Base-by-base conservation (phyloP, 2,888 invertebrate genomes). In the Punctoribates punctum region DNA sequence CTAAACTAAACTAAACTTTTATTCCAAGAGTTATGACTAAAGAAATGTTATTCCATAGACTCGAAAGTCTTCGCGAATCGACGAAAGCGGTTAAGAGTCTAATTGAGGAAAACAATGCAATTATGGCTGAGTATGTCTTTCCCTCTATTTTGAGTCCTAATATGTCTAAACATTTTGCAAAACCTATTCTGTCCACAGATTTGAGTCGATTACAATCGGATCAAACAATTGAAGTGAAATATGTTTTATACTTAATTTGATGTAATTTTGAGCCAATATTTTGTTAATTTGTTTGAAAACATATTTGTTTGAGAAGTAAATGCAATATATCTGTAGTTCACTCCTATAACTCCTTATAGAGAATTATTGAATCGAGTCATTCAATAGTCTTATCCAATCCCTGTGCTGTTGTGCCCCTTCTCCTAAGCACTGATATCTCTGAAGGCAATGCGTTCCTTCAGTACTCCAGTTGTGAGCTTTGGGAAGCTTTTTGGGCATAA, bases 101-200 rank as follows among this genome's bases (percentile, higher is more conserved):
- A 17, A 51, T 77, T 23, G 48, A 73, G 23, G 77, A 77, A 57
- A 48, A 72, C 34, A 60, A 72, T 2, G 34, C 8, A 5, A n/a
- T 77, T 8, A 72, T 72, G 34, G 34, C 70, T n/a, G 77, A 77
- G 73, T 77, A 73, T 20, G 54, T 54, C 54, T 54, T 54, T 20
- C 3, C n/a, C 20, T 20, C n/a, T 54, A 17, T n/a, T n/a, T 48
- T 8, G 15, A 20, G 3, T 8, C n/a, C 20, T 1, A 54, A 34
- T 34, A 20, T 54, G n/a, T 54, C 54, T 54, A 8, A 54, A 54
- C 6, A n/a, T 29, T 9, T 23, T 23, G 9, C n/a, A 17, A 29
- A 65, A 29, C 25, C 15, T 17, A 20, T 15, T 23, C 27, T 62
- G 15, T 29, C 13, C 8, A 23, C 23, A 62, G 62, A 23, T 38